Base-by-base conservation (phyloP, 1,140 invertebrate species). In the Sitodiplosis mosellana region DNA sequence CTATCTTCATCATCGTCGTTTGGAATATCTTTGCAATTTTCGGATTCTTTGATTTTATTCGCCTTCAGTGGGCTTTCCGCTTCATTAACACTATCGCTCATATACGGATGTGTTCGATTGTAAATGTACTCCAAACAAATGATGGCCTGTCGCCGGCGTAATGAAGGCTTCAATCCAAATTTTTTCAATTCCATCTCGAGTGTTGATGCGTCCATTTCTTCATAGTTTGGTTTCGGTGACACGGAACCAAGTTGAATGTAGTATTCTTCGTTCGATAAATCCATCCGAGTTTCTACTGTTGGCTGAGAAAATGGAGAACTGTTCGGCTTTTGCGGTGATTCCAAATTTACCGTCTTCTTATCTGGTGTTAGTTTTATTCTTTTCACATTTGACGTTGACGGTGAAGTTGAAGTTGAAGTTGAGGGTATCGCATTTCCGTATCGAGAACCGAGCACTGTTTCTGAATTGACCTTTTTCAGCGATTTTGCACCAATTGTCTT, bases 81-180 rank as follows among this genome's bases (percentile, higher is more conserved):
- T 27, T 27, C 15, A 5, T 3, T 38, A 18, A 19, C 18, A 20
- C n/a, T 4, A 19, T 43, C 41, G 5, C 18, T 43, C 4, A 20
- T 18, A n/a, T n/a, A n/a, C 11, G 41, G 41, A 43, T 43, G 41
- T 7, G 18, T 12, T 43, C 41, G n/a, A 21, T 43, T 43, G 41
- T 43, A 43, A 19, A 43, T 43, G 14, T 43, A 18, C 12, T 43
- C 41, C 18, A 43, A 21, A 43, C 41, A 43, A 18, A 43, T 43
- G 11, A 43, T 21, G 2, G 41, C 41, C 20, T 43, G n/a, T 17
- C 18, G n/a, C 12, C 18, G n/a, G 5, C 11, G 11, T 18, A 43
- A 19, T 27, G 27, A 27, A 7, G 41, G 17, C 20, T 43, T 43
- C 17, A 43, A 18, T 12, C 41, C 41, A 21, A 18, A 43, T 12